phyloP scores from a whole-genome alignment of 2,113 vertebrate species.

The Lamprologus callipterus region DNA sequence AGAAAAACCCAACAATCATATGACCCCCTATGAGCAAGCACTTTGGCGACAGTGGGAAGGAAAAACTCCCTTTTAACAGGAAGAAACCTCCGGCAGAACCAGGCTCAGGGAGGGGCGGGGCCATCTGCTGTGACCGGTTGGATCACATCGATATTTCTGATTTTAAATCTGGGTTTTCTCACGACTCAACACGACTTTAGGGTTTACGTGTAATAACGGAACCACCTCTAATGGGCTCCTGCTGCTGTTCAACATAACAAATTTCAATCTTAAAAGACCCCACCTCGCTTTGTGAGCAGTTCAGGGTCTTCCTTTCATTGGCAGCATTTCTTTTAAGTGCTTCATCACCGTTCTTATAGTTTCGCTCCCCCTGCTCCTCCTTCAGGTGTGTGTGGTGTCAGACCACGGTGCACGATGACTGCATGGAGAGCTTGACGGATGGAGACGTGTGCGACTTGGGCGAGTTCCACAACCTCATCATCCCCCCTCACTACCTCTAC shows the following conservation, averaged over 20 bases:
- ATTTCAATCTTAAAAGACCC: not conserved
- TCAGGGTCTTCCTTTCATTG: not conserved
- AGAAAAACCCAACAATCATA: too few species aligned
- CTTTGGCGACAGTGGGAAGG: too few species aligned
- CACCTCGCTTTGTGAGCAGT: not conserved
- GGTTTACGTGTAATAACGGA: not conserved
- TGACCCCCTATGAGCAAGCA: too few species aligned
- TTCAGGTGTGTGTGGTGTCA: slow-evolving; percentile 94
- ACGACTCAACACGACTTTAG: rapidly evolving
- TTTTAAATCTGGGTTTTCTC: not conserved
- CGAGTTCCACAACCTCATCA: slow-evolving; percentile 87
- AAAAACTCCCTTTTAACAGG: too few species aligned
- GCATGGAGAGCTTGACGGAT: slow-evolving; percentile 69
- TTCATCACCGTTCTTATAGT: not conserved
- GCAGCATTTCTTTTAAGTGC: not conserved
- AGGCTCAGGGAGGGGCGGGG: too few species aligned
- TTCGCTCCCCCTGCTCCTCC: not conserved
- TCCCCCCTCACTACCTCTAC: slow-evolving; percentile 87
- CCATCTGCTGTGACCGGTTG: rapidly evolving
- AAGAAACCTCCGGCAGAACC: rapidly evolving
- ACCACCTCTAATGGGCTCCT: not conserved
- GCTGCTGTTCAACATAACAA: not conserved
- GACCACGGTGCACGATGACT: slow-evolving; percentile 88
- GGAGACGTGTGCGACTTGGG: slow-evolving; percentile 82
- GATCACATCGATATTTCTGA: not conserved